Conservation (phyloP, 1,140 invertebrate species). For the Leptinotarsa defecta region DNA sequence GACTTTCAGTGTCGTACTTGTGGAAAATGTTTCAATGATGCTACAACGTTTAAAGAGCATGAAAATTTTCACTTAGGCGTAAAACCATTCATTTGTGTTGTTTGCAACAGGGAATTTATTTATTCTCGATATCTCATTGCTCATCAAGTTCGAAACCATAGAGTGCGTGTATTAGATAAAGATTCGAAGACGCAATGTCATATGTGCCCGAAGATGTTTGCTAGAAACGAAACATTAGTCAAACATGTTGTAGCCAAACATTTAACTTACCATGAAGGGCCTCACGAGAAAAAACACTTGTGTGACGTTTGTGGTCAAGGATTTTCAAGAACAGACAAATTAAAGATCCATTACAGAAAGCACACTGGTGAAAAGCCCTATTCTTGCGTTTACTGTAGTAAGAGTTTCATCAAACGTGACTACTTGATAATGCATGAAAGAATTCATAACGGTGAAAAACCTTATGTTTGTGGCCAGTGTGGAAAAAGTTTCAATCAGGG, state of each 20-base stretch:
- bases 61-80: constrained; percentile 70
- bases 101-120: constrained; percentile 66
- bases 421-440: constrained; percentile 64
- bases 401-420: constrained; percentile 60
- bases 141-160: constrained; percentile 57
- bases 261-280: constrained; percentile 53
- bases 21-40: constrained; percentile 58
- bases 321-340: constrained; percentile 63
- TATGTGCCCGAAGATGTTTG: constrained; percentile 57
- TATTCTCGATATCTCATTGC: constrained; percentile 59
- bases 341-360: constrained; percentile 65
- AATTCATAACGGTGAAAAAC: constrained; percentile 62
- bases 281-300: constrained; percentile 53
- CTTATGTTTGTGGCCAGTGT: constrained; percentile 61
- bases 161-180: constrained; percentile 46
- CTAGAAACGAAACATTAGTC: constrained; percentile 57
- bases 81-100: constrained; percentile 66
- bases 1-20: constrained; percentile 59
- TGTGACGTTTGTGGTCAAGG: constrained; percentile 63
- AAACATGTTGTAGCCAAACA: constrained; percentile 61
- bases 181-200: constrained; percentile 46
- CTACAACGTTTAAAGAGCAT: constrained; percentile 58
- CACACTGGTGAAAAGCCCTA: constrained; percentile 61
- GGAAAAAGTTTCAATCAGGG: constrained; percentile 59
- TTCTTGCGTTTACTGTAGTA: constrained; percentile 60